Evolutionary conservation across 1,140 invertebrate species (phyloP).

Genomic region (Drosophila bocqueti): DNA sequence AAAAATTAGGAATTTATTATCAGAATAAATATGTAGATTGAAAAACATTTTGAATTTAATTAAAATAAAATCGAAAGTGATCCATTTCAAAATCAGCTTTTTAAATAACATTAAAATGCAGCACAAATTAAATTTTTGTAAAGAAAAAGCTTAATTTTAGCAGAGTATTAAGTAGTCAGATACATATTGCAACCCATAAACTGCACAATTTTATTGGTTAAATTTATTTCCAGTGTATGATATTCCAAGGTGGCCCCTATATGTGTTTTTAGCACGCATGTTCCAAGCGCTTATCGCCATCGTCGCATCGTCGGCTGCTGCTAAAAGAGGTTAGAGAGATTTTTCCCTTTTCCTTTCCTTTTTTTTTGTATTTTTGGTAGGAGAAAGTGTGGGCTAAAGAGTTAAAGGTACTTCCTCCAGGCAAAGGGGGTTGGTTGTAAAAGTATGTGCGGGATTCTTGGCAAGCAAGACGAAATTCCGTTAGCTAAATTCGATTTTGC

Average conservation of each 20-base stretch:
- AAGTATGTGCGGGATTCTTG: slow-evolving; percentile 40
- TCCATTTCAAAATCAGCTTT: too few species aligned
- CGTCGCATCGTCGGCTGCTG: slow-evolving; percentile 51
- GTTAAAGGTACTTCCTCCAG: slow-evolving; percentile 12
- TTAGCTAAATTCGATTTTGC: slow-evolving; percentile 81
- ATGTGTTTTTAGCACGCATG: slow-evolving; percentile 77
- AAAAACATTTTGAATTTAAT: too few species aligned
- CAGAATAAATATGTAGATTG: too few species aligned
- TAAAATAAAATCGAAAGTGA: too few species aligned
- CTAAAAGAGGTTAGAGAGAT: slow-evolving; percentile 29
- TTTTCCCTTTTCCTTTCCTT: slow-evolving; percentile 11
- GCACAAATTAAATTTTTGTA: too few species aligned
- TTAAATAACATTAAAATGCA: too few species aligned
- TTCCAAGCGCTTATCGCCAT: slow-evolving; percentile 74
- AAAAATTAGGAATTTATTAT: too few species aligned
- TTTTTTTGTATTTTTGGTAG: neutral
- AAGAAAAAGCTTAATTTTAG: too few species aligned
- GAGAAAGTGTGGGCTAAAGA: slow-evolving; percentile 11
- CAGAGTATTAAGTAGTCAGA: too few species aligned
- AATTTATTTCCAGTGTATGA: neutral
- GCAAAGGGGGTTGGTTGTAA: slow-evolving; percentile 1
- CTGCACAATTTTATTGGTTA: too few species aligned
- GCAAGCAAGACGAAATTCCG: slow-evolving; percentile 75
- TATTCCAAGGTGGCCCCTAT: slow-evolving; percentile 2
- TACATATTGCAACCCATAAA: too few species aligned